Evolutionary conservation across 92 coral and sea anemone genomes (phyloP).

Genomic region (Scolanthus callimorphus): DNA sequence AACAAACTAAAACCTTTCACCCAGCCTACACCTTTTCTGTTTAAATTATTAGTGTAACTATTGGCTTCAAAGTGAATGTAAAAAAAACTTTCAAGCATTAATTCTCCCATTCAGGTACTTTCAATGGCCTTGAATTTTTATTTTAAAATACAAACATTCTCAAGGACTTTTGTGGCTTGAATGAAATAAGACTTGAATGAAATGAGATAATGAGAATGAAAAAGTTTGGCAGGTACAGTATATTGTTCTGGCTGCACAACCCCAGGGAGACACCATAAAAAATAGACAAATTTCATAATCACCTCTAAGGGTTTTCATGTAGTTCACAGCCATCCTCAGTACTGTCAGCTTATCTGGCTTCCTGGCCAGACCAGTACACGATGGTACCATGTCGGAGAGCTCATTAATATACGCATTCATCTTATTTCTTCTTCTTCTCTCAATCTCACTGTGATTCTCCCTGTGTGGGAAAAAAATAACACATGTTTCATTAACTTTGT

Average conservation of each 20-base stretch:
- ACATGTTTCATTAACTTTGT: no score
- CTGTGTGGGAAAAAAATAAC: no score
- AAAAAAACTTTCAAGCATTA: no score
- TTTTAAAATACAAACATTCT: no score
- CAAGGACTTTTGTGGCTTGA: neutral
- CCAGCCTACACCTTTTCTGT: no score
- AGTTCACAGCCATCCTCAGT: conserved; percentile 94
- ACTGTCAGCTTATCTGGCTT: conserved; percentile 99
- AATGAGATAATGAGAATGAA: neutral
- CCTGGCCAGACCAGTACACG: conserved; percentile 87
- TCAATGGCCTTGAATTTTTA: no score
- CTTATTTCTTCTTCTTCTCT: conserved; percentile 89
- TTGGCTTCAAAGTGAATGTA: no score
- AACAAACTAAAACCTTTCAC: no score
- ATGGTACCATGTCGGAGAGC: conserved; percentile 96
- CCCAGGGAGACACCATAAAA: no score
- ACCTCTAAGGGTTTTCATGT: conserved; percentile 92
- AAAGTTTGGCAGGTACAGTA: neutral
- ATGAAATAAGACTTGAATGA: neutral
- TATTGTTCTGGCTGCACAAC: no score
- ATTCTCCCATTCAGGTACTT: no score
- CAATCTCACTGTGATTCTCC: conserved; percentile 99
- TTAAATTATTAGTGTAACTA: no score
- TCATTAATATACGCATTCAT: conserved; percentile 99
- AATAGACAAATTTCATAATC: neutral